Percentiles rank a stretch among this genome's conserved stretches.
Conservation (phyloP, 2,888 invertebrate genomes). For the Sesia apiformis region DNA sequence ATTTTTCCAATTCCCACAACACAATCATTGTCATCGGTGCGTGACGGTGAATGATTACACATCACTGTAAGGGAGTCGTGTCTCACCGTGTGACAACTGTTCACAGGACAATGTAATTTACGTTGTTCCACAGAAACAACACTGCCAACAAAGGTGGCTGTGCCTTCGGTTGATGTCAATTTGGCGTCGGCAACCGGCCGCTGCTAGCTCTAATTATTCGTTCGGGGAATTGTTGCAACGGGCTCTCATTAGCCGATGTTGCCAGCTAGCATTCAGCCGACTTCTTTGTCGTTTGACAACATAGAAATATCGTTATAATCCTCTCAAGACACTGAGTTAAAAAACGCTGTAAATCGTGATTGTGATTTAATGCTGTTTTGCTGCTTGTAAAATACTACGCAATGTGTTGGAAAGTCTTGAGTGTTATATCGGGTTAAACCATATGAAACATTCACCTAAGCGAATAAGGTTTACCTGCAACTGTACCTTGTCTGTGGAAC, state of each 20-base stretch:
- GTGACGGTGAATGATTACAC: slow-evolving; percentile 33
- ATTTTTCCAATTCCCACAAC: slow-evolving; percentile 32
- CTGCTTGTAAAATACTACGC: too few species aligned
- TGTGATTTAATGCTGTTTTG: too few species aligned
- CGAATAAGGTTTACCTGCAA: too few species aligned
- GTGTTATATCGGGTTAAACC: too few species aligned
- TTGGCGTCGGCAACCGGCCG: slow-evolving; percentile 17
- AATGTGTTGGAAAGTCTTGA: too few species aligned
- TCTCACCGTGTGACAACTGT: slow-evolving; percentile 44
- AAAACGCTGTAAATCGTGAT: too few species aligned
- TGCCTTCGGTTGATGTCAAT: slow-evolving; percentile 28
- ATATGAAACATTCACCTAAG: too few species aligned
- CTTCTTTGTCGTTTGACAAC: too few species aligned
- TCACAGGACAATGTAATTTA: slow-evolving; percentile 44
- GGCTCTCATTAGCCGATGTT: slow-evolving; percentile 18
- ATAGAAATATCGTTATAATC: too few species aligned
- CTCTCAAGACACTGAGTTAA: too few species aligned
- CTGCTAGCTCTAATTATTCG: slow-evolving; percentile 31
- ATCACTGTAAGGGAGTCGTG: slow-evolving; percentile 19
- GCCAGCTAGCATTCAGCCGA: too few species aligned
- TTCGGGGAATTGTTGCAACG: slow-evolving; percentile 27
- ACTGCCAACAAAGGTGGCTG: slow-evolving; percentile 13
- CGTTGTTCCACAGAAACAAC: slow-evolving; percentile 38
- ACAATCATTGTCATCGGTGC: slow-evolving; percentile 50
- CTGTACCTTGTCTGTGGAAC: too few species aligned